These are phyloP conservation scores for Siderastrea radians DNA, from an alignment of 92 coral and sea anemone species.

Conservation along the genomic window DNA sequence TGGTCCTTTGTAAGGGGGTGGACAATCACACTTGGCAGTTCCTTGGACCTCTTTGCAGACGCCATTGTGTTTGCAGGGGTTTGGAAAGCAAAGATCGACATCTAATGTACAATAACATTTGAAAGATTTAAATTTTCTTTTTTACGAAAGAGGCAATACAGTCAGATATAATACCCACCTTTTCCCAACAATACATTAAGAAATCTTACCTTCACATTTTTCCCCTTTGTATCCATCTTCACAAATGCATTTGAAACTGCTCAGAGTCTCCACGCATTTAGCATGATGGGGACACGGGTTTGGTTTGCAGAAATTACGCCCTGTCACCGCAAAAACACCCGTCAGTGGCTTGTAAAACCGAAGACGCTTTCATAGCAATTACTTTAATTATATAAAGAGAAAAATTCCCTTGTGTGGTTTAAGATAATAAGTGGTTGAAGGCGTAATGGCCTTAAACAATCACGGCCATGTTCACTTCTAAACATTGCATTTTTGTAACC, in stretches of 20 bases:
- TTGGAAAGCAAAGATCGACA: constrained; percentile 89
- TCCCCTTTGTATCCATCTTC: constrained; percentile 79
- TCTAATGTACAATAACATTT: constrained; percentile 39
- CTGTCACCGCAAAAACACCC: constrained; percentile 23
- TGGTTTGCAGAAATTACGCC: constrained; percentile 63
- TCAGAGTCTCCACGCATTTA: constrained; percentile 63
- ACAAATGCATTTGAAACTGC: constrained; percentile 78
- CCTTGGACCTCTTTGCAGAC: constrained; percentile 78
- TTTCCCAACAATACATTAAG: neutral
- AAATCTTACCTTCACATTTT: constrained; percentile 69
- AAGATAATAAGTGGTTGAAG: no score
- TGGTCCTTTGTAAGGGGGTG: constrained; percentile 76
- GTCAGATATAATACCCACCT: neutral
- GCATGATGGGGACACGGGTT: constrained; percentile 89
- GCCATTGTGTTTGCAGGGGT: constrained; percentile 92
- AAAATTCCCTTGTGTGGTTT: no score
- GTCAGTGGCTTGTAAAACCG: neutral
- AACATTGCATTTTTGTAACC: no score
- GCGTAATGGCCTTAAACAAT: no score
- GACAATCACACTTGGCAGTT: constrained; percentile 83
- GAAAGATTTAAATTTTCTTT: neutral
- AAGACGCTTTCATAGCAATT: no score
- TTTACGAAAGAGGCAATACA: neutral
- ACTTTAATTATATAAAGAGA: no score
- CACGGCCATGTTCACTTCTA: no score